Evolutionary conservation across 2,797 vertebrate species (phyloP), one percentile per base, ranked within the genome.

Genomic region (Enteromius afrohamiltoni): DNA sequence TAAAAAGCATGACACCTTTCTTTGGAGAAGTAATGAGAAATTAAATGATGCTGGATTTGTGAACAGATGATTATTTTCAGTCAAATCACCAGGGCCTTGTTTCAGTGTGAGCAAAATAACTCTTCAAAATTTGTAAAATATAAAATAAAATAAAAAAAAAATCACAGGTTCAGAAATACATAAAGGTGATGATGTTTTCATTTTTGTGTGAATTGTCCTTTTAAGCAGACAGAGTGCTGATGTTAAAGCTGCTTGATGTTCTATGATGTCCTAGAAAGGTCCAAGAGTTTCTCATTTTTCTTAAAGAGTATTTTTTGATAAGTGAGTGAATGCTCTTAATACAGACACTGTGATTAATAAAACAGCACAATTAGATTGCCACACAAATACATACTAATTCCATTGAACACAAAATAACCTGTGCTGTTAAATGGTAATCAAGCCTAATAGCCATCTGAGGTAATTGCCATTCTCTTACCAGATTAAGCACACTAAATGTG

Each of bases 391-490:
- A 75, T 77, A 83, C 89, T 90, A 74, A 85, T 90, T 87, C 86
- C 75, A 74, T 90, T 74, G 60, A 51, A 51, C 26, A 71, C 42
- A 80, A 84, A 83, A 80, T 90, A 86, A 89, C 70, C 70, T 51
- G 45, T 21, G 70, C 45, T 31, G 89, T 81, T 86, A 84, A 83
- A 89, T 90, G 74, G 91, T 86, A 78, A 90, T 86, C 14, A 58
- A 73, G 79, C 85, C 88, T 87, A 85, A 88, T 65, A 85, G 86
- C 82, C 82, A 73, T 88, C 85, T 88, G 71, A 85, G 88, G 84
- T 87, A 90, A 92, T 84, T 83, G 79, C 80, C 71, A 87, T 89
- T 91, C 84, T 91, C 89, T 91, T 86, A 91, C 89, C 76, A 86
- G n/a, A 26, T 76, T 73, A 88, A 80, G 89, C 82, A 88, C 87